Conservation (phyloP, 2,888 invertebrate species). For the Euplexia lucipara region DNA sequence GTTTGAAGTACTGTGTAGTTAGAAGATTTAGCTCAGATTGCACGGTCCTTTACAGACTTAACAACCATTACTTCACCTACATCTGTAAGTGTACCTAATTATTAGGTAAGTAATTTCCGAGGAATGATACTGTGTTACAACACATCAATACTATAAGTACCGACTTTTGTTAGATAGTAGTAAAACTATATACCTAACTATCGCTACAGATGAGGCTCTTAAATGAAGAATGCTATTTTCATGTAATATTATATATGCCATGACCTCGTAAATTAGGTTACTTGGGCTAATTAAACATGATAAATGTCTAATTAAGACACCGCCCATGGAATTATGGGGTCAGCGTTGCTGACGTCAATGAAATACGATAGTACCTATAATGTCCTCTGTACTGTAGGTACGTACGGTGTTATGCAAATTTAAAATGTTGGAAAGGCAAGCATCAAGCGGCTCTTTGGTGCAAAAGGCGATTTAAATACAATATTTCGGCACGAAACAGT, state of each 20-base stretch:
- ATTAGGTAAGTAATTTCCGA: slow-evolving; percentile 37
- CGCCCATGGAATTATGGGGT: slow-evolving; percentile 22
- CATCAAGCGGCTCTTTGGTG: not conserved
- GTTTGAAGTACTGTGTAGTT: not conserved
- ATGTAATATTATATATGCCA: not conserved
- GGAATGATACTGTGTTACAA: slow-evolving; percentile 18
- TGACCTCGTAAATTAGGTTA: slow-evolving; percentile 28
- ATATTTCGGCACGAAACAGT: slow-evolving; percentile 1
- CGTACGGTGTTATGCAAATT: not conserved
- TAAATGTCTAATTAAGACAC: slow-evolving; percentile 31
- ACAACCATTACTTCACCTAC: slow-evolving; percentile 40
- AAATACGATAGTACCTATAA: slow-evolving; percentile 18
- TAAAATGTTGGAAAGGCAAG: not conserved
- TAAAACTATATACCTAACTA: too few species aligned
- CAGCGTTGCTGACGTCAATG: slow-evolving; percentile 41
- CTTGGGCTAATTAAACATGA: slow-evolving; percentile 22
- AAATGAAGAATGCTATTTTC: not conserved
- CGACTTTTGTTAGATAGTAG: not conserved
- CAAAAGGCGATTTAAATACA: not conserved
- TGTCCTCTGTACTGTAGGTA: not conserved
- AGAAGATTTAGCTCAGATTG: slow-evolving; percentile 56
- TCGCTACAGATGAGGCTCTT: too few species aligned
- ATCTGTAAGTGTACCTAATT: slow-evolving; percentile 41
- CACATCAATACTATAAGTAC: slow-evolving; percentile 6
- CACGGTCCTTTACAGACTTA: slow-evolving; percentile 42